Percentiles rank a stretch among this genome's conserved stretches.
phyloP scores from a whole-genome alignment of 2,797 vertebrate genomes.

The Ctenopoma kingsleyae region DNA sequence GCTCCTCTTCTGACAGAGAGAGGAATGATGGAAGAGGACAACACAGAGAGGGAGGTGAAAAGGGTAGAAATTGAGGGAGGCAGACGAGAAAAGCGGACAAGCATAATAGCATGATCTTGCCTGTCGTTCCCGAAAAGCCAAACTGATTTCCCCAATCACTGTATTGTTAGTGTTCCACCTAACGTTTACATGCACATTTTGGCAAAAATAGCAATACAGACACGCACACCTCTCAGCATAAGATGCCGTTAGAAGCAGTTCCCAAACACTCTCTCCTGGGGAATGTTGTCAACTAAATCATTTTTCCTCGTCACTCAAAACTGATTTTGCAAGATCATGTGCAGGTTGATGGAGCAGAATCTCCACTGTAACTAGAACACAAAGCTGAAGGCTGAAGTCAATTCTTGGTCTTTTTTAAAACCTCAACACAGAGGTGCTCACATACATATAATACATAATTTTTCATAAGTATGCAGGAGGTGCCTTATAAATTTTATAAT shows the following conservation, averaged over 20 bases:
- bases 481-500: slow-evolving; percentile 60
- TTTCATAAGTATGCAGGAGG: slow-evolving; percentile 58
- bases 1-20: slow-evolving; percentile 55
- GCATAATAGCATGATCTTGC: slow-evolving; percentile 57
- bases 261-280: slow-evolving; percentile 58
- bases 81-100: slow-evolving; percentile 43
- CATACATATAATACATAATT: slow-evolving; percentile 41
- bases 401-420: slow-evolving; percentile 42
- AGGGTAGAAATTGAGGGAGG: slow-evolving; percentile 59
- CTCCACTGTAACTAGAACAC: slow-evolving; percentile 62
- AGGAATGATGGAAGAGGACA: slow-evolving; percentile 44
- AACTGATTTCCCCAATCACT: slow-evolving; percentile 82
- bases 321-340: slow-evolving; percentile 46
- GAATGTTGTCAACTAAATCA: slow-evolving; percentile 56
- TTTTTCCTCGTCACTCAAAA: slow-evolving; percentile 60
- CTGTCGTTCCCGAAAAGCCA: slow-evolving; percentile 75
- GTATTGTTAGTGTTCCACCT: slow-evolving; percentile 73
- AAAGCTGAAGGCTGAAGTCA: slow-evolving; percentile 47
- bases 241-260: slow-evolving; percentile 49
- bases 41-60: slow-evolving; percentile 61
- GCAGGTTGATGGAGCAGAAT: slow-evolving; percentile 69
- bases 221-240: slow-evolving; percentile 32
- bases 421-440: slow-evolving; percentile 33
- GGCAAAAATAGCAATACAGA: slow-evolving; percentile 20
- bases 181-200: slow-evolving; percentile 30